Percentiles rank a stretch among this genome's conserved stretches.
phyloP scores from a whole-genome alignment of 2,113 vertebrate species.

The Esox niger region DNA sequence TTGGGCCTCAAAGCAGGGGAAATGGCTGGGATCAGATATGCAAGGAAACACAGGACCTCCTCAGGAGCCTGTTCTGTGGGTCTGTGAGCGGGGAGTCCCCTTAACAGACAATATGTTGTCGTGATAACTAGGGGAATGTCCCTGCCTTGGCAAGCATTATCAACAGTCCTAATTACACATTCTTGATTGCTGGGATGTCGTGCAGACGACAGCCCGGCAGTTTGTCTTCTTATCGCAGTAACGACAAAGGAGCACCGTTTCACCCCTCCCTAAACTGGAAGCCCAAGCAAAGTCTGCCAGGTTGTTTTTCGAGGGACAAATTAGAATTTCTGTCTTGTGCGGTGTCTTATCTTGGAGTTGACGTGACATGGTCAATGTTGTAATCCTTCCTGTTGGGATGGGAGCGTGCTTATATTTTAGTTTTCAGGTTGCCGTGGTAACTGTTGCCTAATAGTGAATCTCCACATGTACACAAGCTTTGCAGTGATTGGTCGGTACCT shows the following conservation, averaged over 20 bases:
- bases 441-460: conserved; percentile 74
- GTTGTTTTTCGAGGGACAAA: conserved; percentile 10
- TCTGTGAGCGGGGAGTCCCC: conserved; percentile 12
- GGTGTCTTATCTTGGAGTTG: conserved; percentile 51
- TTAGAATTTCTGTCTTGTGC: conserved; percentile 47
- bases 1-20: conserved; percentile 41
- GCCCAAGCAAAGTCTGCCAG: conserved; percentile 45
- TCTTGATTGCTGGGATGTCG: background rate
- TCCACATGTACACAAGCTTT: conserved; percentile 68
- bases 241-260: background rate
- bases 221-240: background rate
- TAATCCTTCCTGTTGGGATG: conserved; percentile 46
- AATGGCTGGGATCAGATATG: conserved; percentile 20
- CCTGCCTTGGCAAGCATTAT: background rate
- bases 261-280: background rate
- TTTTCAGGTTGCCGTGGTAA: conserved; percentile 69
- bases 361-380: conserved; percentile 58
- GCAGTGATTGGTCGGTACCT: conserved; percentile 65
- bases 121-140: conserved; percentile 23
- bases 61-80: conserved; percentile 22
- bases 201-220: background rate
- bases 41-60: conserved; percentile 14
- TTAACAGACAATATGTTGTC: conserved; percentile 28
- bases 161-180: background rate
- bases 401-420: conserved; percentile 46